Evolutionary conservation across 2,888 invertebrate genomes (phyloP), one percentile per base, ranked within the genome.

Genomic region (Boloria selene): DNA sequence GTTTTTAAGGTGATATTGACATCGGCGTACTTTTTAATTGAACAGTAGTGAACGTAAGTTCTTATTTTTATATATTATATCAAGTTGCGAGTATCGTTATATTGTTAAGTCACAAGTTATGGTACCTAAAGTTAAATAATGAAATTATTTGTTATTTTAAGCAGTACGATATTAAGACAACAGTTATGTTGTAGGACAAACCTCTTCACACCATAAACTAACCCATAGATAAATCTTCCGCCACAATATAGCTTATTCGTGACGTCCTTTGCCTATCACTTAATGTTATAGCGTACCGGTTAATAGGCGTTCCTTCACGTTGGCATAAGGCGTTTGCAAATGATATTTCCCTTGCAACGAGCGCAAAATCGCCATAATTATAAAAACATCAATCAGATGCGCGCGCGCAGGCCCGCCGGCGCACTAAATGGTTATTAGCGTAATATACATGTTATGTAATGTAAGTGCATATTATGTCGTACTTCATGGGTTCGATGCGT

Each of bases 311-410:
- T 49, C 52, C 66, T 64, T 74, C 72, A 74, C 75, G 74, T 73
- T 74, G 72, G 73, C 77, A 75, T 79, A 75, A 72, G 70, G 31
- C 31, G 31, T 67, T 77, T 74, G 85, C 85, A 87, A 88, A 87
- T 86, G 85, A 87, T 88, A 88, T 86, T 86, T 80, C 82, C 80
- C 77, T 78, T 74, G 79, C 82, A 81, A 79, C 76, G 73, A 76
- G 81, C 83, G 83, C 82, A 76, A 84, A 85, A 86, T 79, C 79
- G 81, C 80, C 80, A 82, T 89, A 91, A 91, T 91, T 91, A 91
- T 89, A 89, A 90, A 84, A 85, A 84, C 89, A 91, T 91, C 91
- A 86, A 90, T 91, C 91, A 87, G 75, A 64, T 74, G 79, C 82
- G 82, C 82, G 79, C 77, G 84, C 81, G 82, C 82, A 70, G 70